Percentiles rank a stretch among this genome's conserved stretches.
Evolutionary conservation across 2,888 invertebrate genomes (phyloP).

Genomic region (Amphimallon solstitiale): DNA sequence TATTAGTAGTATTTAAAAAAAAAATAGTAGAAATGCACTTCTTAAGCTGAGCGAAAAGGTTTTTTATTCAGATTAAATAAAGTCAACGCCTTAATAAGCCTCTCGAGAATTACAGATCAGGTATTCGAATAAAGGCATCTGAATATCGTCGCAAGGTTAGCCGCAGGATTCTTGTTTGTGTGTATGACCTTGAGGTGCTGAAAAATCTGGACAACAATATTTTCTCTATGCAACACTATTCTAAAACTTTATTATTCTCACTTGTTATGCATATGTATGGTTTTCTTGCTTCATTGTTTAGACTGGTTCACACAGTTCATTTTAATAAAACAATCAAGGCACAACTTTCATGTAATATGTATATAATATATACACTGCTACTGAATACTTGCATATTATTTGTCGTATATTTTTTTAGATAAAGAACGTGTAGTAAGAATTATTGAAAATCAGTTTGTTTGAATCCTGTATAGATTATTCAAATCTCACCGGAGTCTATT

Average conservation of each 20-base stretch:
- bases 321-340: constrained; percentile 1
- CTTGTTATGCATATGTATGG: constrained; percentile 21
- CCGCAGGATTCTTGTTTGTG: constrained; percentile 31
- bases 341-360: too few species aligned
- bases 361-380: too few species aligned
- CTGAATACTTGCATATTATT: too few species aligned
- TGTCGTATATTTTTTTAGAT: too few species aligned
- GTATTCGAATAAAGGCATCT: constrained; percentile 19
- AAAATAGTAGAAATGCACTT: too few species aligned
- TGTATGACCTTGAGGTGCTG: constrained; percentile 23
- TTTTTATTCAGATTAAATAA: too few species aligned
- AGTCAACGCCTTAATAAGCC: not conserved
- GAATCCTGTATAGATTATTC: too few species aligned
- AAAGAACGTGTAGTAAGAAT: too few species aligned
- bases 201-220: constrained; percentile 15
- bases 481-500: too few species aligned
- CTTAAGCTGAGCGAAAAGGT: too few species aligned
- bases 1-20: too few species aligned
- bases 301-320: constrained; percentile 8
- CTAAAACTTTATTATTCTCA: constrained; percentile 20
- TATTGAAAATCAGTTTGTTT: too few species aligned
- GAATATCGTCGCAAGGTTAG: constrained; percentile 28
- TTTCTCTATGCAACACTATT: constrained; percentile 6
- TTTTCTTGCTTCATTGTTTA: constrained; percentile 3
- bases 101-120: not conserved